Evolutionary conservation across 1,140 invertebrate genomes (phyloP).

Genomic region (Bicyclus anynana): DNA sequence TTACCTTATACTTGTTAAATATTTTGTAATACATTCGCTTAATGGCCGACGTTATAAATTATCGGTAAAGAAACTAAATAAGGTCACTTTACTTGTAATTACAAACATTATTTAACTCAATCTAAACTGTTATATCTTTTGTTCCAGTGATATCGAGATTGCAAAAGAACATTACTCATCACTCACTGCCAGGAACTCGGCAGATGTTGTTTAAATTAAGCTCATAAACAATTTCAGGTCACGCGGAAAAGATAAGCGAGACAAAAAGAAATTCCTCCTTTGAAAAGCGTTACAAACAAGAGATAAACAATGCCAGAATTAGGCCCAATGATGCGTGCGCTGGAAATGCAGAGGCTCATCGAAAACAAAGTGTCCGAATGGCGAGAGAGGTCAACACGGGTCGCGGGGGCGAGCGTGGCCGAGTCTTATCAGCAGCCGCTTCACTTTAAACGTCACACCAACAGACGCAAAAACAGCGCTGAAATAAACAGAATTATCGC

Average conservation of each 20-base stretch:
- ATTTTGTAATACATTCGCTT: background rate
- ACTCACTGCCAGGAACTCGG: background rate
- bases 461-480: conserved; percentile 71
- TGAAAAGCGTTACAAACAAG: background rate
- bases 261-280: background rate
- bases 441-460: conserved; percentile 69
- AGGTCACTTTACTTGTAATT: no score
- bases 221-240: conserved; percentile 10
- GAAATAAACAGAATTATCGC: conserved; percentile 75
- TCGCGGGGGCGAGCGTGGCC: conserved; percentile 59
- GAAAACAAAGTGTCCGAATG: conserved; percentile 73
- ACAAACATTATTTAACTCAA: background rate
- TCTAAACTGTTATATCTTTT: conserved; percentile 8
- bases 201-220: conserved; percentile 22
- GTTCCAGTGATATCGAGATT: conserved; percentile 19
- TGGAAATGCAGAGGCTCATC: conserved; percentile 67
- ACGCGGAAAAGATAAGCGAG: conserved; percentile 4
- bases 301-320: conserved; percentile 57
- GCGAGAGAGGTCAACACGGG: conserved; percentile 70
- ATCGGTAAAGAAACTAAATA: background rate
- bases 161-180: conserved; percentile 13
- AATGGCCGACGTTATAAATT: background rate
- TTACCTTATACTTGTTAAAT: background rate
- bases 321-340: conserved; percentile 64
- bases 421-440: conserved; percentile 72